These are phyloP conservation scores for Phoenoteleia sp. DNA, from an alignment of 2,888 invertebrate genomes.

Conservation along the genomic window DNA sequence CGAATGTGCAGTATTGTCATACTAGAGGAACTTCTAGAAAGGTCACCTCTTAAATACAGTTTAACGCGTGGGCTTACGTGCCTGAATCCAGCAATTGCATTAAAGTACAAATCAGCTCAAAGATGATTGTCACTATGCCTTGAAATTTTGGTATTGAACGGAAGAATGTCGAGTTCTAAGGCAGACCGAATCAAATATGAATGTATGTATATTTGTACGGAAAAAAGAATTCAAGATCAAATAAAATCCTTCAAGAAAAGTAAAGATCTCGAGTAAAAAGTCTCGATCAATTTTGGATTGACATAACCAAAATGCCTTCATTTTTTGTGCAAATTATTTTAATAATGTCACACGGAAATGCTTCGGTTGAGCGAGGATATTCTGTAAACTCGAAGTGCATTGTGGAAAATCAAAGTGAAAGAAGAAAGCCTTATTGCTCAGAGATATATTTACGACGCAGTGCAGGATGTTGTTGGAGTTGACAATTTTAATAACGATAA, in stretches of 20 bases:
- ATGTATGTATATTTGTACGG: not conserved
- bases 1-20: slow-evolving; percentile 25
- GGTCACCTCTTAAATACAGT: slow-evolving; percentile 36
- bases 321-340: slow-evolving; percentile 60
- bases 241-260: slow-evolving; percentile 18
- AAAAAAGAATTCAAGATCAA: slow-evolving; percentile 5
- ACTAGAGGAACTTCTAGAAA: slow-evolving; percentile 24
- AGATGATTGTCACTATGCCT: slow-evolving; percentile 34
- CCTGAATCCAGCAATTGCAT: slow-evolving; percentile 26
- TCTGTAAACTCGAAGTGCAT: slow-evolving; percentile 73
- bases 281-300: slow-evolving; percentile 34
- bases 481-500: slow-evolving; percentile 61
- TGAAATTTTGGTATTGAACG: slow-evolving; percentile 15
- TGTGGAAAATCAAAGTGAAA: slow-evolving; percentile 70
- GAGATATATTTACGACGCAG: slow-evolving; percentile 68
- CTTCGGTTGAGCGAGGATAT: slow-evolving; percentile 71
- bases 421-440: slow-evolving; percentile 71
- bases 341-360: slow-evolving; percentile 74
- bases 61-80: slow-evolving; percentile 46
- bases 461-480: slow-evolving; percentile 60
- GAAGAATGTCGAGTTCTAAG: slow-evolving; percentile 1
- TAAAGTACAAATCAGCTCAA: not conserved
- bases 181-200: slow-evolving; percentile 35
- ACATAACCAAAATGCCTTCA: not conserved
- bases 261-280: too few species aligned